phyloP scores from a whole-genome alignment of 2,888 invertebrate species.

The Callyntrura sp. region DNA sequence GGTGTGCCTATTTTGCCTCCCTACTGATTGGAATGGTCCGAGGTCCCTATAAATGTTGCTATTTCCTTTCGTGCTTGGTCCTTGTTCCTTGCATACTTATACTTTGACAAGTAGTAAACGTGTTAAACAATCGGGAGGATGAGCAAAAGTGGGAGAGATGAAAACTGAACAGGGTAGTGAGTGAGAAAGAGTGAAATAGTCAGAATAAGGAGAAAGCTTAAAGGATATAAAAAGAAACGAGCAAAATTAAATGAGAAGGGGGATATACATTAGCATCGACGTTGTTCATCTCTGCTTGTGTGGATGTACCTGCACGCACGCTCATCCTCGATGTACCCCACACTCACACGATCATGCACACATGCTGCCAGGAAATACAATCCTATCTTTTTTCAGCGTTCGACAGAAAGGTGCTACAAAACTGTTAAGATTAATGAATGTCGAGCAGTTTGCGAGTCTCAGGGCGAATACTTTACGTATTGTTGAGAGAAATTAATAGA shows the following conservation, averaged over 20 bases:
- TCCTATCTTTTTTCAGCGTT: neutral
- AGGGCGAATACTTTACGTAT: slow-evolving; percentile 51
- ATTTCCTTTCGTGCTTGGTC: neutral
- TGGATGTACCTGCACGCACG: neutral
- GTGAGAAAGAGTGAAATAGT: slow-evolving; percentile 46
- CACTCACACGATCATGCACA: neutral
- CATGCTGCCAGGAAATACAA: slow-evolving; percentile 1
- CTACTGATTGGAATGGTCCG: slow-evolving; percentile 35
- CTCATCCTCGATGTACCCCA: too few species aligned
- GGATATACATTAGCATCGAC: neutral
- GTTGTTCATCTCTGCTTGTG: neutral
- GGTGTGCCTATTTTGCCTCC: neutral
- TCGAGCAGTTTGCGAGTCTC: slow-evolving; percentile 62
- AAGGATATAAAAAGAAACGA: slow-evolving; percentile 50
- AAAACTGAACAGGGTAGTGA: slow-evolving; percentile 51
- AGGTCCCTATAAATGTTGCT: slow-evolving; percentile 16
- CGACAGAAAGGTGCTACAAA: slow-evolving; percentile 58
- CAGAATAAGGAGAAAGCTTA: slow-evolving; percentile 7
- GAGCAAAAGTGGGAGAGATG: slow-evolving; percentile 42
- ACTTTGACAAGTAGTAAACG: slow-evolving; percentile 55
- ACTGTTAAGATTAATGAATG: slow-evolving; percentile 77
- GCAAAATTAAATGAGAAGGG: slow-evolving; percentile 37
- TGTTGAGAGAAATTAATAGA: slow-evolving; percentile 65
- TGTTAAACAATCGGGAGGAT: slow-evolving; percentile 67
- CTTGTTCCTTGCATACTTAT: neutral